phyloP scores from a whole-genome alignment of 2,113 vertebrate species.

The Oreotragus oreotragus region DNA sequence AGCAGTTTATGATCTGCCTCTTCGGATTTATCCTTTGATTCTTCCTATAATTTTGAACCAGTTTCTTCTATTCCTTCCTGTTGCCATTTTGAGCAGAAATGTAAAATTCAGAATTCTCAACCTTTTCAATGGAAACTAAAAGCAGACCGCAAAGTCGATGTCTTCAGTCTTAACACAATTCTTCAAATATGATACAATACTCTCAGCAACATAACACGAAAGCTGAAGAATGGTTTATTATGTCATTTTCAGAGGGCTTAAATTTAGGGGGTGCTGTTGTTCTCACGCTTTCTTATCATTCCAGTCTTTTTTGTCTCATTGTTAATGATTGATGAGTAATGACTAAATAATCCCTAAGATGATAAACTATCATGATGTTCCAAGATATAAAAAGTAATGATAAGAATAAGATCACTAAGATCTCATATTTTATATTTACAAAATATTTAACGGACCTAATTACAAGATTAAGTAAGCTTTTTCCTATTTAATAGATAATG shows the following conservation, averaged over 20 bases:
- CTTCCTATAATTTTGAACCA: not conserved
- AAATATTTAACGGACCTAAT: not conserved
- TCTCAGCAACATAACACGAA: not conserved
- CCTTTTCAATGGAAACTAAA: constrained; percentile 4
- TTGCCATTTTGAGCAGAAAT: not conserved
- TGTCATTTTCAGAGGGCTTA: not conserved
- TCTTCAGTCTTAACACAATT: not conserved
- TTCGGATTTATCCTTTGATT: not conserved
- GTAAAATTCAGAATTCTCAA: not conserved
- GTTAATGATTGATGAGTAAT: not conserved
- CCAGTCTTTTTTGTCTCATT: not conserved
- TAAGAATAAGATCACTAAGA: not conserved
- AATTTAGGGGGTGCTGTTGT: not conserved
- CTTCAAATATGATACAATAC: not conserved
- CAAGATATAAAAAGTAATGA: not conserved
- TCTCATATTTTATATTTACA: not conserved
- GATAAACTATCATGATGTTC: not conserved
- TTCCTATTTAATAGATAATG: not conserved
- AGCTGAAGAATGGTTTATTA: not conserved
- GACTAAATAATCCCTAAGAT: not conserved
- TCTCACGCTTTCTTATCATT: not conserved
- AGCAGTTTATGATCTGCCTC: not conserved
- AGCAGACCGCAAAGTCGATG: not conserved
- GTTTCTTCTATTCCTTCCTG: not conserved
- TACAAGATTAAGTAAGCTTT: not conserved